Evolutionary conservation across 2,113 vertebrate species (phyloP), one percentile per base, ranked within the genome.

Genomic region (Siniperca knerii): DNA sequence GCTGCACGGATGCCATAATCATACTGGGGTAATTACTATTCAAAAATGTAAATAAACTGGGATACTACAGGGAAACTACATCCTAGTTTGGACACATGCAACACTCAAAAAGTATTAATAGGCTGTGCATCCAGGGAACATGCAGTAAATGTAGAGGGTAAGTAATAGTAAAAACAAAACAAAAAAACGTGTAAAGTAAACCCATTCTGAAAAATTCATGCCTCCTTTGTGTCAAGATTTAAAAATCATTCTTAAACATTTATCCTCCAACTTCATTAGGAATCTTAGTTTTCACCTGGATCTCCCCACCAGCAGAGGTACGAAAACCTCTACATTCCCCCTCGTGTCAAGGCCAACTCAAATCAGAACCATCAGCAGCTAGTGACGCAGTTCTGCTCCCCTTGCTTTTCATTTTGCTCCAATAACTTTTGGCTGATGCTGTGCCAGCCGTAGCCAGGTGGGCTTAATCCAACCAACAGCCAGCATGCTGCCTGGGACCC

Each of bases 401-500:
- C 67, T 76, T 65, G n/a, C 75, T 80, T 89, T 86, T 91, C 42
- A 87, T 82, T 89, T 88, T 83, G 77, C 77, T 85, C 79, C 81
- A 85, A 69, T 62, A 83, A 81, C 77, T 87, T 88, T 80, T 89
- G 91, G 87, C 83, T 72, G 71, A 79, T 87, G 71, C 62, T 11
- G 35, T 64, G 75, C 84, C 79, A 80, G 71, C 74, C n/a, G 0
- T 40, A 61, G 77, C 87, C 91, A 93, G 92, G 91, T 93, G 87
- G 91, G 82, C 46, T 90, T 89, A 77, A 89, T 94, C 89, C 92
- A 88, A 88, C 79, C 75, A 81, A 72, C 81, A 87, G 82, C 85
- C 81, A 88, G 77, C 81, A 78, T 65, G 76, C 75, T 83, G 74
- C 85, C 86, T 62, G 48, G 57, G 78, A 87, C 77, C 66, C 86